Conservation (phyloP, 2,113 vertebrate genomes). For the Melanerpes formicivorus region DNA sequence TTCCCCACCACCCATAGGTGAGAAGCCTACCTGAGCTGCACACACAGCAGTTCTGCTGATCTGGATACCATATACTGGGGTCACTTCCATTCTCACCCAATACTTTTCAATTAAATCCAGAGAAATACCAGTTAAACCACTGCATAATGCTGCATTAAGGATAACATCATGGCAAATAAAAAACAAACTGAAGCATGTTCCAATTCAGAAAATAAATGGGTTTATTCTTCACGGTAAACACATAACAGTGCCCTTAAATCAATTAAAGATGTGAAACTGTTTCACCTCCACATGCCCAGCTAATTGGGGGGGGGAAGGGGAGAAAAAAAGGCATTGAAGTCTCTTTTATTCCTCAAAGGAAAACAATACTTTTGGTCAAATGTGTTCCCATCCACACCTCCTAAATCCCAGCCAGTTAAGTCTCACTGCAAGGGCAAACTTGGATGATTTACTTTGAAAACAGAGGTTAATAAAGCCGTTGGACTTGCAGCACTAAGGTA, state of each 20-base stretch:
- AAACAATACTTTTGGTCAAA: background rate
- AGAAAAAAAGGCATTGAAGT: background rate
- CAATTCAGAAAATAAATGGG: background rate
- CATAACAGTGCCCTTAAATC: background rate
- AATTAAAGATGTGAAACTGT: background rate
- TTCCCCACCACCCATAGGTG: background rate
- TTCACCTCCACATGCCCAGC: background rate
- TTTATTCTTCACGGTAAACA: conserved; percentile 3
- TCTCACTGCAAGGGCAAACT: background rate
- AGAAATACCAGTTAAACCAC: background rate
- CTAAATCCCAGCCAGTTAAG: background rate
- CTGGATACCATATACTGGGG: background rate
- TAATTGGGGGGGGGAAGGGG: too few relatives aligned
- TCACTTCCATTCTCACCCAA: background rate
- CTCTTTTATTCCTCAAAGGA: background rate
- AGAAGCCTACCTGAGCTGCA: background rate
- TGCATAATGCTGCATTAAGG: background rate
- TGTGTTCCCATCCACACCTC: background rate
- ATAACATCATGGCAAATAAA: background rate
- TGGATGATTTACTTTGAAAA: background rate
- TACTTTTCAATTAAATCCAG: background rate
- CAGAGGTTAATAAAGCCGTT: background rate
- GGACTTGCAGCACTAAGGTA: background rate
- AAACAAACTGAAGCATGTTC: background rate
- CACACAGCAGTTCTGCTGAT: background rate